Percentiles rank a stretch among this genome's conserved stretches.
Evolutionary conservation across 2,113 vertebrate genomes (phyloP).

Genomic region (Meleagris gallopavo): DNA sequence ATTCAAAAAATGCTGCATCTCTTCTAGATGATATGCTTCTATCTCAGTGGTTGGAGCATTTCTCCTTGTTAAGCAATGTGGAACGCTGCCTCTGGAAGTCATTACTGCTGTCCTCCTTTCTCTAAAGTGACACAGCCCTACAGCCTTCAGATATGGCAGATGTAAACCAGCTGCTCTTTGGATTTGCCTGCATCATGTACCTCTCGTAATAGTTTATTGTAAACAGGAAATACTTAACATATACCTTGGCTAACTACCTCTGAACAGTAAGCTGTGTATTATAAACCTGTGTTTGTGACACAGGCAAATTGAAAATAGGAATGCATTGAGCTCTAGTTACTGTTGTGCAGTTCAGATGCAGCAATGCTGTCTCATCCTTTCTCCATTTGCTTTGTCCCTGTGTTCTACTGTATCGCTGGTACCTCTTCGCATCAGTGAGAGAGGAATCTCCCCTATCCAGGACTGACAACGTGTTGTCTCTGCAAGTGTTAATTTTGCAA

Average conservation of each 20-base stretch:
- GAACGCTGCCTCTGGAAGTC: neutral
- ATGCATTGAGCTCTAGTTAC: neutral
- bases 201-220: neutral
- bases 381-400: neutral
- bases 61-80: neutral
- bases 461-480: neutral
- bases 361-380: neutral
- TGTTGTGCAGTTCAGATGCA: fast-evolving
- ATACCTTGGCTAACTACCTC: neutral
- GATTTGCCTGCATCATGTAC: neutral
- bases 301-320: neutral
- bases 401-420: neutral
- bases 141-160: neutral
- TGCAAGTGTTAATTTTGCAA: neutral
- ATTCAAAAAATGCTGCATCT: neutral
- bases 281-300: neutral
- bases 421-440: neutral
- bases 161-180: conserved; percentile 35
- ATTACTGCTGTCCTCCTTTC: neutral
- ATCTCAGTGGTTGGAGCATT: neutral
- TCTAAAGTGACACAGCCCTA: neutral
- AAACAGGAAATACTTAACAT: neutral
- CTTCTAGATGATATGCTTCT: neutral
- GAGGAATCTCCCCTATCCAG: neutral
- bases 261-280: neutral